Evolutionary conservation across 2,797 vertebrate genomes (phyloP).

Genomic region (Paramormyrops hopkinsi): DNA sequence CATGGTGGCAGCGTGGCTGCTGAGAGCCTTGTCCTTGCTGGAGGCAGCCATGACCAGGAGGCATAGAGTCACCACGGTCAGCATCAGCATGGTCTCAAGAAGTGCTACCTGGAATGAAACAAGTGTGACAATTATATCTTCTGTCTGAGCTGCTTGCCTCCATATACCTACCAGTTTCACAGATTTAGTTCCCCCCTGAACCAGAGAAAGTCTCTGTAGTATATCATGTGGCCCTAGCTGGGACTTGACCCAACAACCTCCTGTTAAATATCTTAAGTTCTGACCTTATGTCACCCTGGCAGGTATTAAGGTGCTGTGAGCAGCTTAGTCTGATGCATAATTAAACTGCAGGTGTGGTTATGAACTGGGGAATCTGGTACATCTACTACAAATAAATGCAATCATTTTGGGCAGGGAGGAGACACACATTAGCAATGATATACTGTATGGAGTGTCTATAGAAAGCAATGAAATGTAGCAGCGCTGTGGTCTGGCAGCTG

Average conservation of each 20-base stretch:
- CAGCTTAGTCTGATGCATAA: background rate
- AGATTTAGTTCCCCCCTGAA: background rate
- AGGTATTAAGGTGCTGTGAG: background rate
- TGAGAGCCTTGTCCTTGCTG: constrained; percentile 69
- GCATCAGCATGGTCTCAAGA: constrained; percentile 73
- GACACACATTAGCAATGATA: background rate
- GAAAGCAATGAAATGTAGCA: background rate
- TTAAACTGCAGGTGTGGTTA: background rate
- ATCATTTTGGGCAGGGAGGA: background rate
- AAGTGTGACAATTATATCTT: background rate
- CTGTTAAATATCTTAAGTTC: background rate
- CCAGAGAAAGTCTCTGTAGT: background rate
- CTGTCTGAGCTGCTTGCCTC: background rate
- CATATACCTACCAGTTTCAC: background rate
- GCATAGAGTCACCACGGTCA: constrained; percentile 54
- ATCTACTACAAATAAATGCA: background rate
- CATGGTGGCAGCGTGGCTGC: constrained; percentile 69
- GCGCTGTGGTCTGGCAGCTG: background rate
- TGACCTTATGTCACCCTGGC: background rate
- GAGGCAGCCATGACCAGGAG: constrained; percentile 56
- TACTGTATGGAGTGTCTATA: background rate
- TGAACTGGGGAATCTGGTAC: background rate
- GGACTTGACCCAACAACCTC: background rate
- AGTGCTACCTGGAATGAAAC: constrained; percentile 21
- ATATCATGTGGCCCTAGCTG: background rate